Conservation (phyloP, 30 jellyfish, hydroid and myxozoan genomes). For the Hydractinia symbiolongicarpus region DNA sequence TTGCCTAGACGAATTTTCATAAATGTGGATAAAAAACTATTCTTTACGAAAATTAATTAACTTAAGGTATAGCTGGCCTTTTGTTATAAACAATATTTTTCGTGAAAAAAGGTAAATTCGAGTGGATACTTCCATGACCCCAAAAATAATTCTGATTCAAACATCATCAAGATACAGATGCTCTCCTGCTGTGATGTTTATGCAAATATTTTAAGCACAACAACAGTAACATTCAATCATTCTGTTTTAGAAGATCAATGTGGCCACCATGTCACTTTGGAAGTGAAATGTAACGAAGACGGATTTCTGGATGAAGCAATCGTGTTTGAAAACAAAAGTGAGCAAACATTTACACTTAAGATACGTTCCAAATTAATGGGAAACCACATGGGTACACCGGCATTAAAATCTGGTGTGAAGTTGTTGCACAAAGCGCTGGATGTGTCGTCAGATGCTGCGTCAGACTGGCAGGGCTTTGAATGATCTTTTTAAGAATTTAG, state of each 20-base stretch:
- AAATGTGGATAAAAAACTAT: too few species aligned
- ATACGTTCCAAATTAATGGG: background rate
- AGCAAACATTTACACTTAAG: background rate
- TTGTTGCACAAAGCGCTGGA: slow-evolving; percentile 1
- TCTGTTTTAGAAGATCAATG: background rate
- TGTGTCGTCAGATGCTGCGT: slow-evolving; percentile 2
- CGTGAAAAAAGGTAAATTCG: too few species aligned
- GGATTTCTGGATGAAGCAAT: background rate
- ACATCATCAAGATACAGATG: background rate
- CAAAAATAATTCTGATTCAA: background rate
- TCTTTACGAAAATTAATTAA: too few species aligned
- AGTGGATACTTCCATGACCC: too few species aligned
- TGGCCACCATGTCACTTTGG: slow-evolving; percentile 13
- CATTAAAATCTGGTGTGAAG: slow-evolving; percentile 8
- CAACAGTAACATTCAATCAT: too few species aligned
- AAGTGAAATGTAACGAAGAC: slow-evolving; percentile 14
- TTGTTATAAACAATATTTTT: too few species aligned
- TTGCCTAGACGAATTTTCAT: too few species aligned
- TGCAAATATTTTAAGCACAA: background rate
- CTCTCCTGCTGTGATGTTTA: background rate
- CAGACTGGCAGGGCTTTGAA: slow-evolving; percentile 22
- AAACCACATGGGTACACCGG: slow-evolving; percentile 24
- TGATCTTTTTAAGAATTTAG: background rate
- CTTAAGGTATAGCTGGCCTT: too few species aligned
- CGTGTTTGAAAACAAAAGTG: background rate